These are phyloP conservation scores for Dendrocincla fuliginosa DNA, from an alignment of 2,797 vertebrate species.

Conservation along the genomic window DNA sequence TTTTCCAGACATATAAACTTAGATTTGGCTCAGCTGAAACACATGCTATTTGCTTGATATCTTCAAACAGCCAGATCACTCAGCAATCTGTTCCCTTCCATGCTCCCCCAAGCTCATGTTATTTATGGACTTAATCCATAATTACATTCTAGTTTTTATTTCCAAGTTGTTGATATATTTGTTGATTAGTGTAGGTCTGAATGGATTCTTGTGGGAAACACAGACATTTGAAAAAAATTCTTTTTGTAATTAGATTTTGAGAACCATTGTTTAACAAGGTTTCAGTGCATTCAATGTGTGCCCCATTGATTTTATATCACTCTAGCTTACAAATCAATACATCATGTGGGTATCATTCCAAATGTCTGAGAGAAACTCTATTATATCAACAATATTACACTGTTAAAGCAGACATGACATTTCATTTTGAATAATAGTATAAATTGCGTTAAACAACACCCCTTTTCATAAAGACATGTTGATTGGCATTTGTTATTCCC, in stretches of 20 bases:
- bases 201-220: background rate
- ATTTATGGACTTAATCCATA: conserved; percentile 45
- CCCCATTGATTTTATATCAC: conserved; percentile 44
- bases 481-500: background rate
- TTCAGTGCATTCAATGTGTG: background rate
- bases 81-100: conserved; percentile 37
- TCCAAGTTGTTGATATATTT: conserved; percentile 32
- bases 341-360: background rate
- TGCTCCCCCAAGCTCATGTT: background rate
- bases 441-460: background rate
- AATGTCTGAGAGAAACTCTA: background rate
- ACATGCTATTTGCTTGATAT: background rate
- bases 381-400: background rate
- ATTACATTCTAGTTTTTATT: conserved; percentile 30
- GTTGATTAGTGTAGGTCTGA: background rate
- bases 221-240: background rate
- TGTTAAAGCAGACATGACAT: background rate
- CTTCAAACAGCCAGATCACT: conserved; percentile 44
- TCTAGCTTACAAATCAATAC: background rate
- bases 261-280: background rate
- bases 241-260: conserved; percentile 40
- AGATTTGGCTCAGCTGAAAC: background rate
- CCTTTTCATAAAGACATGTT: background rate
- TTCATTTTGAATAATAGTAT: background rate
- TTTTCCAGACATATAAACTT: conserved; percentile 1